Percentiles rank a stretch among this genome's conserved stretches.
These are phyloP conservation scores for Laticauda laticaudata DNA, from an alignment of 2,113 vertebrate genomes.

Conservation along the genomic window DNA sequence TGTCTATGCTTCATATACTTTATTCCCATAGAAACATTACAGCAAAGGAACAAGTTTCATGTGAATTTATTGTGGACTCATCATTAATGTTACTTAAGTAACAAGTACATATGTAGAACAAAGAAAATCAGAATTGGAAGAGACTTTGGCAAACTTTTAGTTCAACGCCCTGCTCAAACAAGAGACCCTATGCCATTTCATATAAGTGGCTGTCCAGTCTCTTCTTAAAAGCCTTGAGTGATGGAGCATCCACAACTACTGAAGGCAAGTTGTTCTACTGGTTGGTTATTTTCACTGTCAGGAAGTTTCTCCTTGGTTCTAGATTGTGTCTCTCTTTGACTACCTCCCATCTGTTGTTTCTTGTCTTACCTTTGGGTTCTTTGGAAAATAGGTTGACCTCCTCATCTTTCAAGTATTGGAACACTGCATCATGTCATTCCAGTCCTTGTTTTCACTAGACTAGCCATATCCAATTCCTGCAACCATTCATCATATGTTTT, in stretches of 20 bases:
- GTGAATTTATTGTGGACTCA: not conserved
- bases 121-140: not conserved
- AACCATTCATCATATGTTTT: not conserved
- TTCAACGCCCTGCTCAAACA: not conserved
- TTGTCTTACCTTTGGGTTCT: not conserved
- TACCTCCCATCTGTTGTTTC: not conserved
- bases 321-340: not conserved
- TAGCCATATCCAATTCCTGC: not conserved
- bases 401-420: not conserved
- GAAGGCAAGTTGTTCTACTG: not conserved
- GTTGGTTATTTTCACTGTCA: not conserved
- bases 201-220: not conserved
- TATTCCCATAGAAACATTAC: not conserved
- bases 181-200: not conserved
- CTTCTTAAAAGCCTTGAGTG: not conserved
- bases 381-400: not conserved
- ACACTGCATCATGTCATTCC: not conserved
- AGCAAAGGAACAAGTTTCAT: not conserved
- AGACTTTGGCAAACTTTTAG: not conserved
- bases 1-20: not conserved
- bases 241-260: not conserved
- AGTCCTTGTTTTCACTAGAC: not conserved
- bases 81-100: not conserved
- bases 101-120: not conserved
- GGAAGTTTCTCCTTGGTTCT: not conserved